phyloP scores from a whole-genome alignment of 1,140 invertebrate species.

The Melanaphis sacchari region DNA sequence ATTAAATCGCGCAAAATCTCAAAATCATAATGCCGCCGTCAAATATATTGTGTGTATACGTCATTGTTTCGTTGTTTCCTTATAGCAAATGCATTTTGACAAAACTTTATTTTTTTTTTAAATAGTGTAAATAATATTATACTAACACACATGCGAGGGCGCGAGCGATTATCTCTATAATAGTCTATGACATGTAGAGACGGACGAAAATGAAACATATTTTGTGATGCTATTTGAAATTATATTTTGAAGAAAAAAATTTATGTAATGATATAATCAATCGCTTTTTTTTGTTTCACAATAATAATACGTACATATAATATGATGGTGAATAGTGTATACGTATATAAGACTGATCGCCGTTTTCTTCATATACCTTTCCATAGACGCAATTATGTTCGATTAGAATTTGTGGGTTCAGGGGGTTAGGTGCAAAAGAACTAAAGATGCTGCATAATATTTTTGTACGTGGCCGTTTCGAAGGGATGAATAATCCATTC shows the following conservation, averaged over 20 bases:
- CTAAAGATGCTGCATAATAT: not conserved
- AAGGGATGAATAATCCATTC: not conserved
- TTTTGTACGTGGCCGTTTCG: not conserved
- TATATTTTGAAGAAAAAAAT: not conserved
- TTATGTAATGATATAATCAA: not conserved
- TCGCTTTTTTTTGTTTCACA: not conserved
- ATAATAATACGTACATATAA: not conserved
- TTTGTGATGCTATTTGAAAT: not conserved
- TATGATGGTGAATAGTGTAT: not conserved
- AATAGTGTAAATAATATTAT: constrained; percentile 24
- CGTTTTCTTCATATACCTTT: not conserved
- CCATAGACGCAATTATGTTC: not conserved
- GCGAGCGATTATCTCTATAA: not conserved
- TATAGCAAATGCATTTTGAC: constrained; percentile 41
- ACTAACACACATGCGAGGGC: not conserved
- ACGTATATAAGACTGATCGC: constrained; percentile 6
- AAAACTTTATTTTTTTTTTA: constrained; percentile 23
- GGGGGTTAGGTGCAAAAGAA: not conserved
- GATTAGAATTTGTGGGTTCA: not conserved
- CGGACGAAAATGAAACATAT: constrained; percentile 1
- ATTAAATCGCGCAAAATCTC: not conserved
- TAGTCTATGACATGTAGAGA: not conserved
- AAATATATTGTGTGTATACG: not conserved
- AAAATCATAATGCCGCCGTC: not conserved
- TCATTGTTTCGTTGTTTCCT: not conserved